Conservation (phyloP, 1,140 invertebrate species). For the Hylaeus volcanicus region DNA sequence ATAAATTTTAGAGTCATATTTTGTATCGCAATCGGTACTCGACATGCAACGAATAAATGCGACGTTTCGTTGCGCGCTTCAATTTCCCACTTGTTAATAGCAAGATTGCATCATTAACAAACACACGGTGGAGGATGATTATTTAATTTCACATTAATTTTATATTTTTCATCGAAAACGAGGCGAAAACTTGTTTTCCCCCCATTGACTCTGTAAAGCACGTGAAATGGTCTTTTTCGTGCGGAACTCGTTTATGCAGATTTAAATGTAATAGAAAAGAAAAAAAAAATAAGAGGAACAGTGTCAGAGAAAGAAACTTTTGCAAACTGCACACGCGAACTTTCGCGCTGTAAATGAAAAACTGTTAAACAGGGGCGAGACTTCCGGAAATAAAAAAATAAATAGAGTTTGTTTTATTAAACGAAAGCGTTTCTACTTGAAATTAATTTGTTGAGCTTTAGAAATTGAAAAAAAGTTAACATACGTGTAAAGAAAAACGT, state of each 20-base stretch:
- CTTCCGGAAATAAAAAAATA: not conserved
- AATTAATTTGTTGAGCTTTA: no score
- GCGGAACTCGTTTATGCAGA: constrained; percentile 7
- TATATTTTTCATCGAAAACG: no score
- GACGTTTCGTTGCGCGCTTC: not conserved
- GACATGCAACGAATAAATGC: not conserved
- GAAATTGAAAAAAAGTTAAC: no score
- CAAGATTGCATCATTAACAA: not conserved
- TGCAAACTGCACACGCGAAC: not conserved
- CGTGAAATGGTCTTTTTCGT: not conserved
- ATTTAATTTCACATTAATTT: not conserved
- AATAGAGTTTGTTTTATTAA: no score
- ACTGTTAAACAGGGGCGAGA: not conserved
- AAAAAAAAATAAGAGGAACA: not conserved
- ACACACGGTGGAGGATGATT: not conserved
- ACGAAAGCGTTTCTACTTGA: no score
- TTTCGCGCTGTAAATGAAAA: constrained; percentile 6
- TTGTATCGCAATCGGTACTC: not conserved
- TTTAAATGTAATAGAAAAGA: not conserved
- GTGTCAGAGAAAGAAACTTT: no score
- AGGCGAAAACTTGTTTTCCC: not conserved
- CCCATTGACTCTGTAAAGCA: not conserved
- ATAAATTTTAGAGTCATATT: not conserved
- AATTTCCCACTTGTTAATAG: not conserved
- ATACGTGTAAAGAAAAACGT: no score